A percentile compares a stretch with the other conserved stretches of the same genome.
Evolutionary conservation across 2,888 invertebrate species (phyloP).

Genomic region (Leptinotarsa juncta): DNA sequence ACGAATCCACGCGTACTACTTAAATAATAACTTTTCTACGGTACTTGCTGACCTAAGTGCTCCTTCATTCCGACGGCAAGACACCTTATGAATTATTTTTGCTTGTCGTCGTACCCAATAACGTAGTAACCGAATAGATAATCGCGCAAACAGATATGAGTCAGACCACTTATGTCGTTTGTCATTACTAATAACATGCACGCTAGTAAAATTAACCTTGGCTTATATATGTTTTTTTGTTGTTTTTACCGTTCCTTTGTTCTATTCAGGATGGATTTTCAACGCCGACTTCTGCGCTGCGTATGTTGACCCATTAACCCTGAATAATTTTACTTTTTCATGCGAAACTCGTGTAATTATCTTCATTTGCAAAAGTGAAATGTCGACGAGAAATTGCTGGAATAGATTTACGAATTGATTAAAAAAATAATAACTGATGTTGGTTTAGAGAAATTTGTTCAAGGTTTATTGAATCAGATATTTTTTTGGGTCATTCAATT

Average conservation of each 20-base stretch:
- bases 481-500: too few species aligned
- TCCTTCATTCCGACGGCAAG: constrained; percentile 31
- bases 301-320: constrained; percentile 16
- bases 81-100: constrained; percentile 29
- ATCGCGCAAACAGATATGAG: constrained; percentile 30
- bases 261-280: constrained; percentile 3
- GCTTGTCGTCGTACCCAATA: constrained; percentile 5
- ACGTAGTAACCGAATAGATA: neutral
- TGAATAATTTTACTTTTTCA: neutral
- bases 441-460: neutral
- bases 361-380: constrained; percentile 11
- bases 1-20: constrained; percentile 16
- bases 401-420: neutral
- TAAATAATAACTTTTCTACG: constrained; percentile 23
- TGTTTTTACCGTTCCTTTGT: constrained; percentile 20
- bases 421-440: neutral
- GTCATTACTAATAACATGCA: constrained; percentile 24
- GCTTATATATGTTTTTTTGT: constrained; percentile 30
- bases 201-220: constrained; percentile 39
- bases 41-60: constrained; percentile 39
- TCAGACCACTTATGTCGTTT: constrained; percentile 32
- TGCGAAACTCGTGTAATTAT: neutral
- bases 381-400: neutral
- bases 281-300: neutral
- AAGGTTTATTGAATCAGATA: too few species aligned